phyloP scores from a whole-genome alignment of 1,140 invertebrate species.

The Lordiphosa collinella region DNA sequence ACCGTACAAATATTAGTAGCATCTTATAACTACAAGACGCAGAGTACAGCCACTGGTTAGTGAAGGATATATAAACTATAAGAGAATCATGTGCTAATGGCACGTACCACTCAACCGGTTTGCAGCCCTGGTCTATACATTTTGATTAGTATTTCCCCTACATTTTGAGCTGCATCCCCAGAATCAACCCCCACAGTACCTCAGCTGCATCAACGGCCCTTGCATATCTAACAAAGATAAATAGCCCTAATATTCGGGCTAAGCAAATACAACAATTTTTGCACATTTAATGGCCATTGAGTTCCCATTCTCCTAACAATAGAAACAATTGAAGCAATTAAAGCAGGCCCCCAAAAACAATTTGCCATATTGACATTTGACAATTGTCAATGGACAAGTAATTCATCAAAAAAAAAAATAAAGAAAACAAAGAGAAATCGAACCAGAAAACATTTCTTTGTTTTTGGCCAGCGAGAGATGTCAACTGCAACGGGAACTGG shows the following conservation, averaged over 20 bases:
- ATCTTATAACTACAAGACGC: no score
- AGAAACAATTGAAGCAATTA: constrained; percentile 46
- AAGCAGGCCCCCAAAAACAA: constrained; percentile 43
- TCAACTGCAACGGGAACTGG: constrained; percentile 52
- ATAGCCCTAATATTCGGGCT: constrained; percentile 11
- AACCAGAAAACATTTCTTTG: constrained; percentile 50
- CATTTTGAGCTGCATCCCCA: no score
- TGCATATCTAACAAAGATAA: constrained; percentile 22
- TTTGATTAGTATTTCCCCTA: no score
- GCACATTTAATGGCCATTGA: constrained; percentile 23
- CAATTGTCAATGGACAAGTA: constrained; percentile 53
- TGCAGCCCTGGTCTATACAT: no score
- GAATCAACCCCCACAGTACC: no score
- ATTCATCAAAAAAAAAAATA: constrained; percentile 52
- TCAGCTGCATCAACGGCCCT: no score
- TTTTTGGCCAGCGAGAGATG: constrained; percentile 48
- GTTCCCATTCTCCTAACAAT: neutral
- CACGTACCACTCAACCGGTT: no score
- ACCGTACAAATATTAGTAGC: no score
- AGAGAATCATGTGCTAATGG: no score
- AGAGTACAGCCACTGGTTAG: no score
- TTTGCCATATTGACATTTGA: constrained; percentile 54
- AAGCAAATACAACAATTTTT: constrained; percentile 28
- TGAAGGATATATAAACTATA: no score
- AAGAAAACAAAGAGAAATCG: constrained; percentile 10